Conservation (phyloP, 2,797 vertebrate species). For the Xenentodon cancila region DNA sequence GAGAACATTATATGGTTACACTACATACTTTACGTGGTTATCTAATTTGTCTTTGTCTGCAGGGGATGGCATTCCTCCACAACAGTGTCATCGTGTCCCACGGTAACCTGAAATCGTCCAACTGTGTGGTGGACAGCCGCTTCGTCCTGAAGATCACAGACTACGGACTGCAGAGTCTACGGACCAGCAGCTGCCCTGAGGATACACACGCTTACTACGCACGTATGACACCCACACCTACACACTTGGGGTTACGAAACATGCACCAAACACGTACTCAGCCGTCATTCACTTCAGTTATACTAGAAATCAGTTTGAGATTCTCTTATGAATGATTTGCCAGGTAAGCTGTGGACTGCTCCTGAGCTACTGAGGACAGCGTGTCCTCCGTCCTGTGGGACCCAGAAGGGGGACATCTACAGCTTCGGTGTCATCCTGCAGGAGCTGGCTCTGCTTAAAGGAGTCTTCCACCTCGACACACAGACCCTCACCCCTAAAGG, state of each 20-base stretch:
- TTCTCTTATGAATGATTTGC: neutral
- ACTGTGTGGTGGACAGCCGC: conserved; percentile 93
- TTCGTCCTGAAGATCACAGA: conserved; percentile 95
- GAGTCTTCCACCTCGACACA: conserved; percentile 87
- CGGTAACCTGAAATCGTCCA: conserved; percentile 93
- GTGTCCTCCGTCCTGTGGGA: conserved; percentile 71
- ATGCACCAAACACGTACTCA: neutral
- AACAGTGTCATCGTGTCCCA: conserved; percentile 88
- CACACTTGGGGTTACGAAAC: neutral
- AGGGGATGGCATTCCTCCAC: conserved; percentile 95
- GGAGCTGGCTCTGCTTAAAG: conserved; percentile 88
- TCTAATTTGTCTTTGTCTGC: neutral
- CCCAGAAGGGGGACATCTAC: conserved; percentile 91
- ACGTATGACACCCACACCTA: conserved; percentile 68
- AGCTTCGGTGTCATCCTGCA: conserved; percentile 93
- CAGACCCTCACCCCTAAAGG: conserved; percentile 89
- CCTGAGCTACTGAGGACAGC: conserved; percentile 88
- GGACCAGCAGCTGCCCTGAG: conserved; percentile 65
- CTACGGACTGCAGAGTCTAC: conserved; percentile 89
- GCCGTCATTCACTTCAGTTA: neutral
- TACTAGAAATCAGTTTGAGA: neutral
- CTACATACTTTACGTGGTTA: neutral
- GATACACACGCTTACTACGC: conserved; percentile 86
- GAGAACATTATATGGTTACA: neutral
- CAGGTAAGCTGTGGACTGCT: conserved; percentile 89